phyloP scores from a whole-genome alignment of 1,140 invertebrate species.

The Drosophila murphyi region DNA sequence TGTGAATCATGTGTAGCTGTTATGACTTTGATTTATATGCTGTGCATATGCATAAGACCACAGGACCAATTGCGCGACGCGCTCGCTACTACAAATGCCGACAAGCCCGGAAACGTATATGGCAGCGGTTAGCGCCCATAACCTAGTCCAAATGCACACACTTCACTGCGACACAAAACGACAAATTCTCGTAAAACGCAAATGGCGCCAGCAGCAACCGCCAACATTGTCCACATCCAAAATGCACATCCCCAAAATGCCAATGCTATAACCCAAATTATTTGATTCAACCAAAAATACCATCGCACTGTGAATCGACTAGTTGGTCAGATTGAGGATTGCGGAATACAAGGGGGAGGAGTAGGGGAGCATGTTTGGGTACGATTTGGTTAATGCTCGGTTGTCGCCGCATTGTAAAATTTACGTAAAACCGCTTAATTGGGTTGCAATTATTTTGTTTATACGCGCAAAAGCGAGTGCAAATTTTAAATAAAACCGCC shows the following conservation, averaged over 20 bases:
- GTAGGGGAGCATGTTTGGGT: constrained; percentile 6
- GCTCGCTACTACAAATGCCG: constrained; percentile 21
- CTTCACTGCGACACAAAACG: constrained; percentile 9
- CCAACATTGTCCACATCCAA: not conserved
- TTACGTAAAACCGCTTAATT: constrained; percentile 68
- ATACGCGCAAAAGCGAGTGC: constrained; percentile 49
- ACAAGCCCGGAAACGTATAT: constrained; percentile 50
- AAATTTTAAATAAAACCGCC: constrained; percentile 41
- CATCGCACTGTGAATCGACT: constrained; percentile 48
- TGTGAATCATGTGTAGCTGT: constrained; percentile 78
- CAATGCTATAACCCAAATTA: constrained; percentile 56
- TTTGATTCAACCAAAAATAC: constrained; percentile 66
- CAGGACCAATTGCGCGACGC: constrained; percentile 33
- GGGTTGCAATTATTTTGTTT: constrained; percentile 72
- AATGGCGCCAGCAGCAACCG: constrained; percentile 35
- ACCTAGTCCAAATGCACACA: not conserved
- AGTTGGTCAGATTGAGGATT: not conserved
- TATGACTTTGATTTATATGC: constrained; percentile 79
- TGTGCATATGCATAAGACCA: constrained; percentile 58
- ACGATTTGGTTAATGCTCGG: constrained; percentile 33
- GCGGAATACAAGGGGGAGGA: not conserved
- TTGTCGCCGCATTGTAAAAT: constrained; percentile 58
- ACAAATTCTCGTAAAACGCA: constrained; percentile 56
- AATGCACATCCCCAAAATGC: constrained; percentile 30
- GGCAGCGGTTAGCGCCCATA: constrained; percentile 32